These are phyloP conservation scores for Nemotelus nigrinus DNA, from an alignment of 2,888 invertebrate genomes.

Conservation along the genomic window DNA sequence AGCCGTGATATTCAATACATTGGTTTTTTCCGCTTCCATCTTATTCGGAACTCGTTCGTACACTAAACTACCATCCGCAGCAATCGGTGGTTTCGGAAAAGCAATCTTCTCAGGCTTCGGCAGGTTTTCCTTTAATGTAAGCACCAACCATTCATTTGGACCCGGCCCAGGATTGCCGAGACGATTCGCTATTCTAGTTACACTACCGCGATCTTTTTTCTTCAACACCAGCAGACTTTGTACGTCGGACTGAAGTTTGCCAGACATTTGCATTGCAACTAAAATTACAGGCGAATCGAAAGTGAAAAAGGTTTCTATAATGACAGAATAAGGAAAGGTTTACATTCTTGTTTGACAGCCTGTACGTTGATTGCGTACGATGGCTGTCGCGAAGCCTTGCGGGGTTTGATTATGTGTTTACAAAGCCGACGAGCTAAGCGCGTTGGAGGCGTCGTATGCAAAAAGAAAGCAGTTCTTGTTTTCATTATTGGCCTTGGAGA, in stretches of 20 bases:
- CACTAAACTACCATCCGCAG: constrained; percentile 85
- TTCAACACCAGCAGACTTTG: constrained; percentile 68
- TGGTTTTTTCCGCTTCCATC: constrained; percentile 66
- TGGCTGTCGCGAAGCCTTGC: constrained; percentile 90
- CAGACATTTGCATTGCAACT: constrained; percentile 70
- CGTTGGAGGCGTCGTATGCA: constrained; percentile 90
- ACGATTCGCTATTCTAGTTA: constrained; percentile 76
- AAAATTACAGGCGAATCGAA: constrained; percentile 45
- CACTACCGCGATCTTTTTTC: constrained; percentile 72
- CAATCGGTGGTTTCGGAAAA: constrained; percentile 92
- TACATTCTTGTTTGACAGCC: constrained; percentile 89
- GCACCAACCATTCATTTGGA: constrained; percentile 67
- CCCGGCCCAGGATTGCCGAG: constrained; percentile 72
- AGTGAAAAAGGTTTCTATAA: neutral
- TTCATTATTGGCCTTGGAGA: constrained; percentile 95
- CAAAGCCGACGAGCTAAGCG: constrained; percentile 89
- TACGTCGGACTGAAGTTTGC: constrained; percentile 68
- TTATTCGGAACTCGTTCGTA: constrained; percentile 89
- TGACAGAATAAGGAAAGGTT: constrained; percentile 52
- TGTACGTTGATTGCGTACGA: constrained; percentile 80
- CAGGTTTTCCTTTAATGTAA: constrained; percentile 70
- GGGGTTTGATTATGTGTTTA: constrained; percentile 80
- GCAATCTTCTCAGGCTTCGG: constrained; percentile 83
- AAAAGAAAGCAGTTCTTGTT: constrained; percentile 95
- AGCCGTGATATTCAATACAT: constrained; percentile 52